Evolutionary conservation across 2,797 vertebrate genomes (phyloP), one percentile per base, ranked within the genome.

Genomic region (Sebastes taczanowskii): DNA sequence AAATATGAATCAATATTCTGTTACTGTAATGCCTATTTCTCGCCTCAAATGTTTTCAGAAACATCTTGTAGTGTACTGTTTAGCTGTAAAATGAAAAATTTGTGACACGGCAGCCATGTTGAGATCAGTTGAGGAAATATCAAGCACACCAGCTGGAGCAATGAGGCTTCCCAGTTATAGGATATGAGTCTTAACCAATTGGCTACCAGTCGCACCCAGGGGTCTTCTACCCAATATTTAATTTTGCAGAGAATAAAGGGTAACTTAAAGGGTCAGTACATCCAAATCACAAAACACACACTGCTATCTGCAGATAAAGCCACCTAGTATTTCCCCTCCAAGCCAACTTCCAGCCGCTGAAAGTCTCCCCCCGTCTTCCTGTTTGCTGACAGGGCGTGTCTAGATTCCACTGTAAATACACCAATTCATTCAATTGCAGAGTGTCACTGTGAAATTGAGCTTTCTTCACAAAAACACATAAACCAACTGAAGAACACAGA

Each of bases 401-500:
- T 18, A 46, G 42, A 46, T 46, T 46, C 42, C 42, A 46, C 16
- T 46, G 42, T 46, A 46, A 46, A 46, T 16, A 46, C 42, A 46
- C 42, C 42, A 46, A 46, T 46, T 46, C 42, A 46, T 46, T 46
- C 16, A 46, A 46, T 46, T 46, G 42, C 38, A 42, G 38, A 46
- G 42, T 46, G 16, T 46, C 16, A 46, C 16, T 0, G 1, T 46
- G 42, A 18, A 46, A 46, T 18, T 0, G 6, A 0, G 16, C 16
- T 46, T 46, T 18, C 16, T 46, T 46, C 42, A 46, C 42, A 46
- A 46, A 46, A 46, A 8, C 16, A 46, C 42, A 46, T 46, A 46
- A 46, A 46, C 16, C 42, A 18, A 18, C 42, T 46, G 42, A 46
- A 46, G 16, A 46, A 46, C 42, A 46, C 42, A 18, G 38, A 16